A percentile compares a stretch with the other conserved stretches of the same genome.
Conservation (phyloP, 2,113 vertebrate species). For the Eptesicus fuscus region DNA sequence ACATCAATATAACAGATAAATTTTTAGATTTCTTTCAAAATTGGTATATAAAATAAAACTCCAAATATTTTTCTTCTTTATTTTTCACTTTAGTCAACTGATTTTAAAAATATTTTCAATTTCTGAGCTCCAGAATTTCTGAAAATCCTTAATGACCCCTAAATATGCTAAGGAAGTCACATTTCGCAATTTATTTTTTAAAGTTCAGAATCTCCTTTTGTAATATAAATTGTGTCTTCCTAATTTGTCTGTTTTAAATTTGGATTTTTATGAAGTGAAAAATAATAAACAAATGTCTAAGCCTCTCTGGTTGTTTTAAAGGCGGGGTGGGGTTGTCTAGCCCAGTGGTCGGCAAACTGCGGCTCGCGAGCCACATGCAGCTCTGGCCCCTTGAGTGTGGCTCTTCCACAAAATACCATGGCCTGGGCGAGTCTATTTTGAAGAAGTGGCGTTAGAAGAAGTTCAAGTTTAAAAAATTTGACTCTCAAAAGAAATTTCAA, state of each 20-base stretch:
- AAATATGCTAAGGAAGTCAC: neutral
- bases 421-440: no score
- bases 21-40: constrained; percentile 2
- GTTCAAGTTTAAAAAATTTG: no score
- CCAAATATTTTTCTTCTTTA: neutral
- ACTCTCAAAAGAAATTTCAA: no score
- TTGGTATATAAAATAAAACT: neutral
- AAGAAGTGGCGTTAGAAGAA: no score
- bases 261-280: neutral
- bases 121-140: constrained; percentile 12
- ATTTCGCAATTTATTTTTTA: neutral
- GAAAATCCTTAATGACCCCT: neutral
- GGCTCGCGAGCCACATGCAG: no score
- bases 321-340: no score
- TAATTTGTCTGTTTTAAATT: neutral
- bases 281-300: neutral
- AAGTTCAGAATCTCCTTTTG: neutral
- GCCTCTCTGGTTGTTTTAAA: neutral
- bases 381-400: no score
- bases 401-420: no score
- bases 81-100: neutral
- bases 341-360: no score
- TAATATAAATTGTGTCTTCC: neutral
- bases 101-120: neutral
- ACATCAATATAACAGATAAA: neutral